Base-by-base conservation (phyloP, 2,113 vertebrate species). In the Emberiza fucata region DNA sequence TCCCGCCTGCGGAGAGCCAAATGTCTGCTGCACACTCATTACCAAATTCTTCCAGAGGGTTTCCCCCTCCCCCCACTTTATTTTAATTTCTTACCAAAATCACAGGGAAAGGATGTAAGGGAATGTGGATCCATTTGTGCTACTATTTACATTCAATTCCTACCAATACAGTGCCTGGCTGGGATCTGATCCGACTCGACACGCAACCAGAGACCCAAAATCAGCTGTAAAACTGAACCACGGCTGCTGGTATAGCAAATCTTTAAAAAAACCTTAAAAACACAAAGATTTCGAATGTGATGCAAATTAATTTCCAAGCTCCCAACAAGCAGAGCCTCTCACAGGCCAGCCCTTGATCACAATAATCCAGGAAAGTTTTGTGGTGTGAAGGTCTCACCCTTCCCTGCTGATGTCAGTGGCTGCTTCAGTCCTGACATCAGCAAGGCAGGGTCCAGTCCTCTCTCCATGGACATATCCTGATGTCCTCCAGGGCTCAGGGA, bases 161-260 rank as follows among this genome's bases (percentile, higher is more conserved):
- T 31, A 37, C 10, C 0, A 6, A 61, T 9, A 2, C 4, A 18
- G 23, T 4, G 20, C 3, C 70, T 22, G 50, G 7, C 17, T 53
- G 39, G 27, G 82, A 63, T 8, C 50, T 31, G 29, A 20, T 22
- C 35, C 0, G 24, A 2, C 48, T 23, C 31, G 7, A 59, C 9
- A 1, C 0, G 1, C n/a, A 9, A 10, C 3, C 57, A 33, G 40
- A 5, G 4, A 11, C 50, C 24, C 4, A 0, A 69, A 47, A 60
- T 29, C 29, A 6, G 0, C 64, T 1, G 25, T 1, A 14, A 8
- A 70, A 51, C 39, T 29, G 2, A 48, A 15, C 57, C 19, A 1
- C 8, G 2, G 4, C 80, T 66, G 33, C 33, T 31, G 45, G 4
- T 10, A 1, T 2, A 31, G 6, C 3, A 51, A 50, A 40, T 12